These are phyloP conservation scores for Brachionichthys hirsutus DNA, from an alignment of 2,113 vertebrate species.

Conservation along the genomic window DNA sequence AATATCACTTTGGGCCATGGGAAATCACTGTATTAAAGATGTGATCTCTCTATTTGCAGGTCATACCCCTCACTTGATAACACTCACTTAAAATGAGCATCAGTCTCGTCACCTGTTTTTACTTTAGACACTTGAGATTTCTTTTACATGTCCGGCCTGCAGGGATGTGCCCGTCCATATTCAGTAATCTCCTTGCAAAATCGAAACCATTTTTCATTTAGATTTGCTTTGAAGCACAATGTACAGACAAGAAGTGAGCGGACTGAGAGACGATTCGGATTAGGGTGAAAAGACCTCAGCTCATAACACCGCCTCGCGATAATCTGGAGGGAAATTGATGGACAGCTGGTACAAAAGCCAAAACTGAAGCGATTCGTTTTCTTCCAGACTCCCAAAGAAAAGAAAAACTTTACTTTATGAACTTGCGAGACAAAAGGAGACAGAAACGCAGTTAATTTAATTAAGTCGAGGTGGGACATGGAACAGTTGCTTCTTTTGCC, in stretches of 20 bases:
- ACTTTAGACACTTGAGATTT: too few relatives aligned
- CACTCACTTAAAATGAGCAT: slow-evolving; percentile 39
- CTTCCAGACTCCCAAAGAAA: slow-evolving; percentile 2
- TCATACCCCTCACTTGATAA: slow-evolving; percentile 9
- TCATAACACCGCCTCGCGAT: slow-evolving; percentile 38
- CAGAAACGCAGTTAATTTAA: slow-evolving; percentile 48
- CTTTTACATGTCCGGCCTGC: slow-evolving; percentile 60
- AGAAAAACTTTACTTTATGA: slow-evolving; percentile 38
- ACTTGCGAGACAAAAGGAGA: slow-evolving; percentile 26
- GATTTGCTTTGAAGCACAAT: slow-evolving; percentile 54
- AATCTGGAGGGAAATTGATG: slow-evolving; percentile 60
- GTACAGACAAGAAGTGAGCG: slow-evolving; percentile 30
- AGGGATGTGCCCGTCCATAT: slow-evolving; percentile 52
- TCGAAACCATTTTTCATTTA: slow-evolving; percentile 60
- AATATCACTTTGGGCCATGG: neutral
- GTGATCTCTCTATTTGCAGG: too few relatives aligned
- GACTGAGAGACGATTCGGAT: slow-evolving; percentile 48
- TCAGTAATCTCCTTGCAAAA: slow-evolving; percentile 56
- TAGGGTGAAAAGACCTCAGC: slow-evolving; percentile 41
- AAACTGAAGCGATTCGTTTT: slow-evolving; percentile 18
- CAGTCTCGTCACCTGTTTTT: too few relatives aligned
- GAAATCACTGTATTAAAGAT: too few relatives aligned
- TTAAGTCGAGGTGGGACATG: slow-evolving; percentile 39
- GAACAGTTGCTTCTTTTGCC: slow-evolving; percentile 32
- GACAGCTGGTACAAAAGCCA: slow-evolving; percentile 43